Conservation (phyloP, 2,113 vertebrate species). For the Protomyctophum bolini region DNA sequence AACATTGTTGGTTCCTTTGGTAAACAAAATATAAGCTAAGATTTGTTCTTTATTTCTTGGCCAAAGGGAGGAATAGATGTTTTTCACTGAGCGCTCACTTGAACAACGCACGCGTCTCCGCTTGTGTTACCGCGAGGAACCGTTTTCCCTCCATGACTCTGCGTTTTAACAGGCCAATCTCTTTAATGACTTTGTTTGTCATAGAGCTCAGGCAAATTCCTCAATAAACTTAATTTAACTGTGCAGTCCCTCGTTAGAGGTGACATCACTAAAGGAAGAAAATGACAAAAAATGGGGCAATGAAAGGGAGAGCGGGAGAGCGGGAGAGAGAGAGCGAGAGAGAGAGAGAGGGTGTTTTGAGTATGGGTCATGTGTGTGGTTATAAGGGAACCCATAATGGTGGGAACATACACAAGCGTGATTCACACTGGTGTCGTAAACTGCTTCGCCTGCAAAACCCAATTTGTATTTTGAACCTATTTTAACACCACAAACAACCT, state of each 20-base stretch:
- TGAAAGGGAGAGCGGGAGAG: conserved; percentile 57
- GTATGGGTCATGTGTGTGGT: conserved; percentile 52
- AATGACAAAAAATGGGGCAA: conserved; percentile 62
- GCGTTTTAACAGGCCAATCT: conserved; percentile 42
- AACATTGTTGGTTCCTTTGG: neutral
- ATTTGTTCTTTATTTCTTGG: neutral
- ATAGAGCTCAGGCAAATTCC: conserved; percentile 57
- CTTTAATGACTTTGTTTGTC: conserved; percentile 68
- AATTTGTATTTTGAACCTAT: conserved; percentile 50
- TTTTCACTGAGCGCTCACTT: neutral
- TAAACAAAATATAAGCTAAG: neutral
- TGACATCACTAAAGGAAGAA: conserved; percentile 61
- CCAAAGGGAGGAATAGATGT: neutral
- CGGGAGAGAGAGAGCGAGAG: neutral
- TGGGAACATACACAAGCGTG: conserved; percentile 39
- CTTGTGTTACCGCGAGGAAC: conserved; percentile 27
- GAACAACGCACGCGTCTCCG: neutral
- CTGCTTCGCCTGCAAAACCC: conserved; percentile 49
- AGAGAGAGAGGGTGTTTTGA: neutral
- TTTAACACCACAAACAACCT: conserved; percentile 20
- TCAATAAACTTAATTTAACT: conserved; percentile 63
- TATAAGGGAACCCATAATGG: conserved; percentile 44
- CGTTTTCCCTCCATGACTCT: conserved; percentile 12
- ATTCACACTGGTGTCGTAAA: conserved; percentile 53
- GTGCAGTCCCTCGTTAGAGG: conserved; percentile 49